Percentiles rank a stretch among this genome's conserved stretches.
Conservation (phyloP, 2,888 invertebrate species). For the Caenorhabditis afra region DNA sequence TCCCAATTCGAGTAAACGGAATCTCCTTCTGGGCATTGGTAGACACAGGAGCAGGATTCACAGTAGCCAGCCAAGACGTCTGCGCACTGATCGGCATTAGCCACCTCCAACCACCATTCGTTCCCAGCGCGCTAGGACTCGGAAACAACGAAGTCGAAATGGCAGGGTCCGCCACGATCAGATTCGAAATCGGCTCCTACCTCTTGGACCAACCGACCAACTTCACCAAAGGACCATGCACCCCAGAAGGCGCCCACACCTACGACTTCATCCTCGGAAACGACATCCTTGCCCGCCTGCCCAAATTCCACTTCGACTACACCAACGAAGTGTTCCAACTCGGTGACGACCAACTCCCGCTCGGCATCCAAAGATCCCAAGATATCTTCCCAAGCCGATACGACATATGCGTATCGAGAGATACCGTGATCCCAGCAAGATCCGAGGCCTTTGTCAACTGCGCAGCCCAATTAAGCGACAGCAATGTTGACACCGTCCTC, state of each 20-base stretch:
- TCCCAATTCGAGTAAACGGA: conserved; percentile 20
- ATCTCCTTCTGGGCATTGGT: conserved; percentile 12
- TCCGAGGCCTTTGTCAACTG: conserved; percentile 28
- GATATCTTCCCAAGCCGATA: no score
- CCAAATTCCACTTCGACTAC: conserved; percentile 31
- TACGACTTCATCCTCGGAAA: conserved; percentile 34
- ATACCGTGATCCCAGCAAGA: conserved; percentile 8
- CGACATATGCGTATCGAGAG: no score
- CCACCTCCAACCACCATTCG: not conserved
- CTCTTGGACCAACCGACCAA: not conserved
- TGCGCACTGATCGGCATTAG: not conserved
- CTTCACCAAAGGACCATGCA: conserved; percentile 15
- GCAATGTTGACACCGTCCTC: no score
- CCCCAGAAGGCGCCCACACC: not conserved
- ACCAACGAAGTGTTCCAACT: not conserved
- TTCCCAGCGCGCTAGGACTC: not conserved
- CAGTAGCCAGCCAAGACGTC: not conserved
- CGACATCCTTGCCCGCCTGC: conserved; percentile 14
- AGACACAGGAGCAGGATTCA: conserved; percentile 34
- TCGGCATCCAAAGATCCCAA: not conserved
- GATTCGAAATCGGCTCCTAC: conserved; percentile 1
- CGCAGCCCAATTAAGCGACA: no score
- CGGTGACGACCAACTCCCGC: conserved; percentile 9
- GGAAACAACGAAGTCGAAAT: conserved; percentile 19
- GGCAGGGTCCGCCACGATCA: conserved; percentile 10